These are phyloP conservation scores for Phragmatobia fuliginosa DNA, from an alignment of 2,888 invertebrate species.

Conservation along the genomic window DNA sequence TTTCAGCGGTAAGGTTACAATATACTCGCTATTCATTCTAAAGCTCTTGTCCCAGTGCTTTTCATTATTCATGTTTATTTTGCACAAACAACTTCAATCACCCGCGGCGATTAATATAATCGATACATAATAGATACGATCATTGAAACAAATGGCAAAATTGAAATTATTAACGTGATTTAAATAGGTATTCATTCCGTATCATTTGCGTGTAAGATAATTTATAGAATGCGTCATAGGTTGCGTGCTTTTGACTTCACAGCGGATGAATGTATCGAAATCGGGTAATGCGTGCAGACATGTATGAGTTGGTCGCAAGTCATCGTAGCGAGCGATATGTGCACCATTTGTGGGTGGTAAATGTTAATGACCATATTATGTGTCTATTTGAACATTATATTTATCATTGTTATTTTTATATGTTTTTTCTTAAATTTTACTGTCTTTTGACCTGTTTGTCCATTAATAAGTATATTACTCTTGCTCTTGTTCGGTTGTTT, in stretches of 20 bases:
- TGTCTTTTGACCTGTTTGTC: background rate
- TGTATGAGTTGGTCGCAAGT: constrained; percentile 38
- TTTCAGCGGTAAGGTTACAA: no score
- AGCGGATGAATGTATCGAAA: constrained; percentile 61
- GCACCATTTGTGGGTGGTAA: background rate
- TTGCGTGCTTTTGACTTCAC: constrained; percentile 52
- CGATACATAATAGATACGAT: constrained; percentile 22
- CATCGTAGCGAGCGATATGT: constrained; percentile 28
- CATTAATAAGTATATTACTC: background rate
- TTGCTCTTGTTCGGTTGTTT: background rate
- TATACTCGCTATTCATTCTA: background rate
- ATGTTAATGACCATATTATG: no score
- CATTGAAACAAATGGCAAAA: constrained; percentile 33
- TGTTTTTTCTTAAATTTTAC: no score
- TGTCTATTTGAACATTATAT: background rate
- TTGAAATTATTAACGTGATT: constrained; percentile 39
- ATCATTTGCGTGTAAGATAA: constrained; percentile 60
- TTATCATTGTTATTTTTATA: no score
- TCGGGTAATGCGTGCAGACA: constrained; percentile 53
- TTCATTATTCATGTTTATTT: background rate
- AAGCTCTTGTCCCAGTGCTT: background rate
- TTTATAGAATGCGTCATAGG: constrained; percentile 59
- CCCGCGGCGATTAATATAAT: constrained; percentile 3
- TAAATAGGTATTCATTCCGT: constrained; percentile 58
- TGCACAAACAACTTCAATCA: background rate